Conservation (phyloP, 2,888 invertebrate species). For the Embidobia sp. region DNA sequence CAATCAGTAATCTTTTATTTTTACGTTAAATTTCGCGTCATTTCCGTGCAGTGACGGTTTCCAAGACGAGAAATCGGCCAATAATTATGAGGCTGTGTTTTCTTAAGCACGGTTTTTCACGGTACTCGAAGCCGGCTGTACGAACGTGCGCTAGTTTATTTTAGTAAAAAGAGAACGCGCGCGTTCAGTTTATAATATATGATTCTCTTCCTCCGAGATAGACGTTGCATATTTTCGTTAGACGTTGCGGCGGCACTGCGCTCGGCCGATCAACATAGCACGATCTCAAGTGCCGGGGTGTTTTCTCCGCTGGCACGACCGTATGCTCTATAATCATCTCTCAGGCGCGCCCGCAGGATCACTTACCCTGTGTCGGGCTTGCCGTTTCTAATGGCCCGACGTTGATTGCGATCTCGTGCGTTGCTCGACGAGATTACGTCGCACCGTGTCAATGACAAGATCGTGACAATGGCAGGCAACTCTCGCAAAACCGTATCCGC, state of each 20-base stretch:
- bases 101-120: slow-evolving; percentile 17
- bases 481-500: slow-evolving; percentile 7
- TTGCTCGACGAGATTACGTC: slow-evolving; percentile 45
- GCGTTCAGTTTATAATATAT: slow-evolving; percentile 35
- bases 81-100: slow-evolving; percentile 20
- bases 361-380: slow-evolving; percentile 28
- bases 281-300: slow-evolving; percentile 40
- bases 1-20: too few relatives aligned
- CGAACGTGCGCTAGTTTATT: slow-evolving; percentile 31
- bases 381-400: slow-evolving; percentile 57
- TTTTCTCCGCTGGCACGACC: slow-evolving; percentile 45
- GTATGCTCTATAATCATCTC: slow-evolving; percentile 60
- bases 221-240: slow-evolving; percentile 43
- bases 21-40: slow-evolving; percentile 1
- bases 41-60: slow-evolving; percentile 11
- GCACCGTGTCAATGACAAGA: slow-evolving; percentile 55
- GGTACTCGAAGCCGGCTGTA: slow-evolving; percentile 7
- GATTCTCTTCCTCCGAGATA: slow-evolving; percentile 37
- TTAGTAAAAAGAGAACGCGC: slow-evolving; percentile 43
- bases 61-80: background rate
- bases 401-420: slow-evolving; percentile 56
- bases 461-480: slow-evolving; percentile 34
- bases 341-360: slow-evolving; percentile 50
- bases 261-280: slow-evolving; percentile 53
- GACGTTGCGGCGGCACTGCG: slow-evolving; percentile 44